Conservation (phyloP, 2,888 invertebrate genomes). For the Eristalis tenax region DNA sequence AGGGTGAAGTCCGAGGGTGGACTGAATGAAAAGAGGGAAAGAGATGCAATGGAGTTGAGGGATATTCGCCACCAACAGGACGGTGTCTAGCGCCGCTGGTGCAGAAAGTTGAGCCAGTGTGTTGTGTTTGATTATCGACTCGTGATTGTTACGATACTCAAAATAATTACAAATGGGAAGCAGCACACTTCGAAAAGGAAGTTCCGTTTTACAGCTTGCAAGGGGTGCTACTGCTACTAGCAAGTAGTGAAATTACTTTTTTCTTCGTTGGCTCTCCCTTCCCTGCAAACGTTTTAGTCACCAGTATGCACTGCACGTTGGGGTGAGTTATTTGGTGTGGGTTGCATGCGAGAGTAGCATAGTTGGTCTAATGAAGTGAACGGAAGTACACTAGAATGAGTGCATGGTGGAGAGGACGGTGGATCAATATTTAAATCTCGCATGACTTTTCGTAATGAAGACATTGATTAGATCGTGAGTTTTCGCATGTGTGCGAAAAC, state of each 20-base stretch:
- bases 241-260: slow-evolving; percentile 55
- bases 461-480: background rate
- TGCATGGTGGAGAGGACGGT: slow-evolving; percentile 17
- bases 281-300: background rate
- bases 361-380: slow-evolving; percentile 64
- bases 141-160: slow-evolving; percentile 71
- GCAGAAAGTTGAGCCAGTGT: slow-evolving; percentile 34
- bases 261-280: background rate
- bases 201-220: slow-evolving; percentile 35
- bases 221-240: background rate
- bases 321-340: background rate
- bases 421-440: slow-evolving; percentile 60
- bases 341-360: slow-evolving; percentile 50
- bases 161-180: slow-evolving; percentile 69
- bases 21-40: background rate
- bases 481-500: background rate
- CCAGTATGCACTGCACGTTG: slow-evolving; percentile 59
- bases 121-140: slow-evolving; percentile 70
- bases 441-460: slow-evolving; percentile 8
- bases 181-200: slow-evolving; percentile 53
- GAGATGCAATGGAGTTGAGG: background rate
- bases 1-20: background rate
- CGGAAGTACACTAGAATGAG: slow-evolving; percentile 53
- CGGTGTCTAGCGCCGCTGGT: slow-evolving; percentile 11
- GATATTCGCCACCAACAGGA: background rate